phyloP scores from a whole-genome alignment of 2,888 invertebrate species.

The Mythimna albipuncta region DNA sequence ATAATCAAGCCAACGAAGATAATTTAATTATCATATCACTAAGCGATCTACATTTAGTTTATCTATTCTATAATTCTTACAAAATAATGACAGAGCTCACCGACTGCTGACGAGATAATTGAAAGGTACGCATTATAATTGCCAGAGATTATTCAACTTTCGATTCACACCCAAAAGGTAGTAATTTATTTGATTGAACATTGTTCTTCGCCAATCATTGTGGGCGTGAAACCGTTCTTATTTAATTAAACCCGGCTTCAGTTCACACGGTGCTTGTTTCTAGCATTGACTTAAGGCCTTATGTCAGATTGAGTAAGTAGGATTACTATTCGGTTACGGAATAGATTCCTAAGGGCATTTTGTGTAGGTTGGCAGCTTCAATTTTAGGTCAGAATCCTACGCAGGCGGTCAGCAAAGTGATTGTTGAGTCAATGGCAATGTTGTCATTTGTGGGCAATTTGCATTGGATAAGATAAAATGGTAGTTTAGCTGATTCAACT shows the following conservation, averaged over 20 bases:
- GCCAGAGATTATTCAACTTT: slow-evolving; percentile 72
- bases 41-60: slow-evolving; percentile 12
- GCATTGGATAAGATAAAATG: slow-evolving; percentile 24
- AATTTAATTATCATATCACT: slow-evolving; percentile 17
- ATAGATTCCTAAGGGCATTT: slow-evolving; percentile 38
- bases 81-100: slow-evolving; percentile 44
- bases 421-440: slow-evolving; percentile 26
- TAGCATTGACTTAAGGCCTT: slow-evolving; percentile 56
- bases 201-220: slow-evolving; percentile 55
- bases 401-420: slow-evolving; percentile 36
- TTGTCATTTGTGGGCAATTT: slow-evolving; percentile 23
- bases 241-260: slow-evolving; percentile 48
- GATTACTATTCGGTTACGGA: slow-evolving; percentile 41
- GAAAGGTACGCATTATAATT: slow-evolving; percentile 58
- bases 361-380: slow-evolving; percentile 34
- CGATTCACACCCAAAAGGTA: slow-evolving; percentile 67
- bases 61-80: slow-evolving; percentile 45
- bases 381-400: slow-evolving; percentile 41
- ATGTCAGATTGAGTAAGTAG: slow-evolving; percentile 45
- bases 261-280: slow-evolving; percentile 53
- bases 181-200: slow-evolving; percentile 67
- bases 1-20: slow-evolving; percentile 1
- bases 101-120: slow-evolving; percentile 59
- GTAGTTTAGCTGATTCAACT: neutral
- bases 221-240: slow-evolving; percentile 49